Percentiles rank a stretch among this genome's conserved stretches.
These are phyloP conservation scores for Ericerus pela DNA, from an alignment of 1,140 invertebrate species.

Conservation along the genomic window DNA sequence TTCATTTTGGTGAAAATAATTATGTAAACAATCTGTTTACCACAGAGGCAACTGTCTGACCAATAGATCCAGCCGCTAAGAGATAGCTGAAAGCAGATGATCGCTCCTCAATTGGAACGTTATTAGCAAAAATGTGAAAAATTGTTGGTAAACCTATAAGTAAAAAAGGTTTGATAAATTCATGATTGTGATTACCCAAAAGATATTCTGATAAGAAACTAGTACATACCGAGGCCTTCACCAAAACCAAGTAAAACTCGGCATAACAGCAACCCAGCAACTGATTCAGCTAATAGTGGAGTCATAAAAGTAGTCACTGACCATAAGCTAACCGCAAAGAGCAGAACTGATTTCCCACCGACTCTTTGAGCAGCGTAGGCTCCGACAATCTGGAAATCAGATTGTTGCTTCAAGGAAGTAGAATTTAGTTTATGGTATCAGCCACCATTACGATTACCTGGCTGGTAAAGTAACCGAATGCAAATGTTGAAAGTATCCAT, in stretches of 20 bases:
- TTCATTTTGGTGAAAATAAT: background rate
- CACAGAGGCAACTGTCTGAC: slow-evolving; percentile 60
- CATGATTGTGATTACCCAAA: background rate
- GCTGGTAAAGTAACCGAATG: slow-evolving; percentile 64
- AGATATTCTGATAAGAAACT: background rate
- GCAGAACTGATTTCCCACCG: slow-evolving; percentile 54
- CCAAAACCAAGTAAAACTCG: slow-evolving; percentile 55
- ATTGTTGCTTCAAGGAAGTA: no score
- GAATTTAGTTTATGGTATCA: no score
- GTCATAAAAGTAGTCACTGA: slow-evolving; percentile 58
- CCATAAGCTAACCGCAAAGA: slow-evolving; percentile 57
- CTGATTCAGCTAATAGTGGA: slow-evolving; percentile 48
- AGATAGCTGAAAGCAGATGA: slow-evolving; percentile 62
- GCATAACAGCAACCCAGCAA: slow-evolving; percentile 44
- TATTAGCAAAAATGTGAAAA: slow-evolving; percentile 63
- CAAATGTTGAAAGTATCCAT: slow-evolving; percentile 64
- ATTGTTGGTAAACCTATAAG: slow-evolving; percentile 54
- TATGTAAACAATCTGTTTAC: slow-evolving; percentile 31
- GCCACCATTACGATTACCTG: slow-evolving; percentile 38
- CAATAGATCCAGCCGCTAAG: slow-evolving; percentile 55
- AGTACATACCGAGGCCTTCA: slow-evolving; percentile 51
- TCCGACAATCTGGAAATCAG: slow-evolving; percentile 48
- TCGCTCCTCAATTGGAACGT: slow-evolving; percentile 54
- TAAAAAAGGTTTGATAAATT: background rate
- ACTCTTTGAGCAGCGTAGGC: slow-evolving; percentile 53